phyloP scores from a whole-genome alignment of 2,888 invertebrate species.

The Cotesia congregata region DNA sequence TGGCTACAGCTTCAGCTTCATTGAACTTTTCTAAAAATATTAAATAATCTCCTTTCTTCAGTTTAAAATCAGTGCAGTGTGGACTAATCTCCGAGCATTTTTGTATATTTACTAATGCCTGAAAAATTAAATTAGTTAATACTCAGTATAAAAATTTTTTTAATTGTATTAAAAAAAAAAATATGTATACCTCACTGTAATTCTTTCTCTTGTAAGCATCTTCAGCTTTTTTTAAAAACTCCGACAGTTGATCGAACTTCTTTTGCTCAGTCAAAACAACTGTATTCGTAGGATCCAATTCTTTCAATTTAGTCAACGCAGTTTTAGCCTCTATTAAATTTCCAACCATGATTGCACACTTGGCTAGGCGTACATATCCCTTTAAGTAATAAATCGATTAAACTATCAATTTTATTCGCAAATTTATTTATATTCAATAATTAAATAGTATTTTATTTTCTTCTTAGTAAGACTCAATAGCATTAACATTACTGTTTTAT shows the following conservation, averaged over 20 bases:
- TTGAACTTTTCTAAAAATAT: conserved; percentile 84
- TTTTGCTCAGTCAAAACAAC: background rate
- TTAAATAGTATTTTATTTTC: too few species aligned
- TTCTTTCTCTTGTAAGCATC: background rate
- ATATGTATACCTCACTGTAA: background rate
- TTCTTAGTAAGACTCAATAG: too few species aligned
- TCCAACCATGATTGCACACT: conserved; percentile 13
- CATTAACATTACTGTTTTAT: too few species aligned
- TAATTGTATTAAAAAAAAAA: background rate
- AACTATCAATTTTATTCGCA: too few species aligned
- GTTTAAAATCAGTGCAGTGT: background rate
- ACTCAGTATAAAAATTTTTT: background rate
- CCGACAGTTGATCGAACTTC: background rate
- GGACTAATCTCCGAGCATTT: background rate
- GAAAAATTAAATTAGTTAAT: background rate
- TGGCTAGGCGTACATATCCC: background rate
- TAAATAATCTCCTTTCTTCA: conserved; percentile 86
- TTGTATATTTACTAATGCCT: background rate
- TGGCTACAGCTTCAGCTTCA: conserved; percentile 76
- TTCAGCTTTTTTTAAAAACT: conserved; percentile 3
- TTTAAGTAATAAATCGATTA: background rate
- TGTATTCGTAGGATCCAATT: conserved; percentile 5
- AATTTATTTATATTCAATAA: too few species aligned
- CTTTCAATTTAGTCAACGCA: background rate
- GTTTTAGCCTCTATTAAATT: background rate